Evolutionary conservation across 2,888 invertebrate species (phyloP).

Genomic region (Limnephilus marmoratus): DNA sequence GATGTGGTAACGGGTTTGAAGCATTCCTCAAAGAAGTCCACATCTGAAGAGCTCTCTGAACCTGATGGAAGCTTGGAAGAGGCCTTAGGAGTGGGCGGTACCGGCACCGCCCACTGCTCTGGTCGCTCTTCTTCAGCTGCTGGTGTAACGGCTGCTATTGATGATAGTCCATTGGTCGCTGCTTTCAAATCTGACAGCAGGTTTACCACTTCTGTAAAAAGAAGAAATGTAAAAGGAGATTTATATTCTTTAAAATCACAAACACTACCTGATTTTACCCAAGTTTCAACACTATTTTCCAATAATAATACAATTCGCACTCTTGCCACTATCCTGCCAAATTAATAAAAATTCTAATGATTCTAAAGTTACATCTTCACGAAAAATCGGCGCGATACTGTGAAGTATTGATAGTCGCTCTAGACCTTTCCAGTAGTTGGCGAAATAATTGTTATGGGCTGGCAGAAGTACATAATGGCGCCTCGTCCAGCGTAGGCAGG

Average conservation of each 20-base stretch:
- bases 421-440: too few species aligned
- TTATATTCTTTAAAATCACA: background rate
- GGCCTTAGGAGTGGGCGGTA: background rate
- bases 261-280: background rate
- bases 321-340: too few species aligned
- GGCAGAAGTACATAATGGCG: too few species aligned
- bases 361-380: too few species aligned
- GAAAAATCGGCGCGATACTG: too few species aligned
- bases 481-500: too few species aligned
- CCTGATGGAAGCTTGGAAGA: background rate
- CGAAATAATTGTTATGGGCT: too few species aligned
- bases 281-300: too few species aligned
- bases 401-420: too few species aligned
- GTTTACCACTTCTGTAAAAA: background rate
- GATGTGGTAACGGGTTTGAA: conserved; percentile 45
- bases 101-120: background rate
- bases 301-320: too few species aligned
- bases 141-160: background rate
- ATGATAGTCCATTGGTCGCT: background rate
- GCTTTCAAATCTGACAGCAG: background rate
- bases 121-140: background rate
- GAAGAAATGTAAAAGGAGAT: background rate
- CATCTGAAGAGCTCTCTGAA: conserved; percentile 54
- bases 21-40: conserved; percentile 52
- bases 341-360: too few species aligned